These are phyloP conservation scores for Cebus imitator DNA, from an alignment of 2,113 vertebrate genomes.

Conservation along the genomic window DNA sequence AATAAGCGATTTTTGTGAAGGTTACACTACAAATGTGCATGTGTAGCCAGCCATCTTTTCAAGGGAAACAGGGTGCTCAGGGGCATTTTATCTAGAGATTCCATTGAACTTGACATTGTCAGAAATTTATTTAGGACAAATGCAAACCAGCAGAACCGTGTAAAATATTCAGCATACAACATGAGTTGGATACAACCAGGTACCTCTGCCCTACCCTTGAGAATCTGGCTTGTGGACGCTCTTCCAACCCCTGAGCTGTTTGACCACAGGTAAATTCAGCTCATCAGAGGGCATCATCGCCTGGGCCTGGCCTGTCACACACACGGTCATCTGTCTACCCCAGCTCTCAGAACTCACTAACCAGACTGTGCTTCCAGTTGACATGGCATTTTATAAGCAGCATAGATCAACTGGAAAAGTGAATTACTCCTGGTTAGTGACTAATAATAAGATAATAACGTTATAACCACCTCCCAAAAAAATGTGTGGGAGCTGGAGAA, in stretches of 20 bases:
- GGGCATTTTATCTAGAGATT: not conserved
- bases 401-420: slow-evolving; percentile 66
- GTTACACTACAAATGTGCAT: rapidly evolving
- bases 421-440: slow-evolving; percentile 63
- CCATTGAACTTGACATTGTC: not conserved
- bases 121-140: not conserved
- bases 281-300: rapidly evolving
- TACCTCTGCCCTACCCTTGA: not conserved
- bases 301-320: not conserved
- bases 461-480: slow-evolving; percentile 39
- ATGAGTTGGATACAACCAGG: not conserved
- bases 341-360: not conserved
- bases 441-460: slow-evolving; percentile 63
- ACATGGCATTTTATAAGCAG: not conserved
- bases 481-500: slow-evolving; percentile 52
- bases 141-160: not conserved
- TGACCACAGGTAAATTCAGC: not conserved
- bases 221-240: not conserved
- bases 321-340: not conserved
- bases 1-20: not conserved
- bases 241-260: not conserved
- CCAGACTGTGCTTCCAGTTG: not conserved
- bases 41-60: not conserved
- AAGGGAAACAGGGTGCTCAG: not conserved
- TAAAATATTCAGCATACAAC: not conserved